Percentiles rank a stretch among this genome's conserved stretches.
Conservation (phyloP, 2,797 vertebrate genomes). For the Melanotaenia trifasciata region DNA sequence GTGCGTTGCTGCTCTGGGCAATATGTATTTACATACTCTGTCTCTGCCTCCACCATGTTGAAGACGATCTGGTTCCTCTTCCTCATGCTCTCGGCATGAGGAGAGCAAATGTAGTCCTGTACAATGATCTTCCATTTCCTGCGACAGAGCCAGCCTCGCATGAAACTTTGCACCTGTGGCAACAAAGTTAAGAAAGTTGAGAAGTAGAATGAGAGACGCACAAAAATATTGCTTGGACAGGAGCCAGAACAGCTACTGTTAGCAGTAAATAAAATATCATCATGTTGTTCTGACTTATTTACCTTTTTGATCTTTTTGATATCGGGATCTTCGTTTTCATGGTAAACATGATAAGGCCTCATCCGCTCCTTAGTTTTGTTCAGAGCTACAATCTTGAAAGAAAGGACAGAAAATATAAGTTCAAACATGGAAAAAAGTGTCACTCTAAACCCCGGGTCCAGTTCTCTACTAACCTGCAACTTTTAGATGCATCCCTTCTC, state of each 20-base stretch:
- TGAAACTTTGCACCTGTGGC: slow-evolving; percentile 93
- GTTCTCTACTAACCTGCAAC: too few species aligned
- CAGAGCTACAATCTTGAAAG: slow-evolving; percentile 91
- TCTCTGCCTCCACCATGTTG: slow-evolving; percentile 96
- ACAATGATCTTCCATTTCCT: slow-evolving; percentile 98
- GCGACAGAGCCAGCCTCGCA: slow-evolving; percentile 96
- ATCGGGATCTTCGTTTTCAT: slow-evolving; percentile 95
- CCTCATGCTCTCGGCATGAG: slow-evolving; percentile 96
- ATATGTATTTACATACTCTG: slow-evolving; percentile 80
- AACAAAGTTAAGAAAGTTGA: neutral
- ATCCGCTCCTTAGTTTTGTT: slow-evolving; percentile 99
- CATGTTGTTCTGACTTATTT: slow-evolving; percentile 19
- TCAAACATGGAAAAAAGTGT: neutral
- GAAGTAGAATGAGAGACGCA: neutral
- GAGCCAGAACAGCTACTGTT: neutral
- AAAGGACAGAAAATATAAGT: slow-evolving; percentile 13
- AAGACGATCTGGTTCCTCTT: slow-evolving; percentile 98
- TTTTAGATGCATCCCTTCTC: too few species aligned
- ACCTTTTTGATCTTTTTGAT: slow-evolving; percentile 99
- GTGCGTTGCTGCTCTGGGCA: slow-evolving; percentile 9
- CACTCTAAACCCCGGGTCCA: neutral
- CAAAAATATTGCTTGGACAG: neutral
- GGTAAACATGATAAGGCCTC: slow-evolving; percentile 92
- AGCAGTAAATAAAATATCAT: neutral
- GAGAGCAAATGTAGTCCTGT: slow-evolving; percentile 96